Evolutionary conservation across 2,888 invertebrate genomes (phyloP).

Genomic region (Theretra japonica): DNA sequence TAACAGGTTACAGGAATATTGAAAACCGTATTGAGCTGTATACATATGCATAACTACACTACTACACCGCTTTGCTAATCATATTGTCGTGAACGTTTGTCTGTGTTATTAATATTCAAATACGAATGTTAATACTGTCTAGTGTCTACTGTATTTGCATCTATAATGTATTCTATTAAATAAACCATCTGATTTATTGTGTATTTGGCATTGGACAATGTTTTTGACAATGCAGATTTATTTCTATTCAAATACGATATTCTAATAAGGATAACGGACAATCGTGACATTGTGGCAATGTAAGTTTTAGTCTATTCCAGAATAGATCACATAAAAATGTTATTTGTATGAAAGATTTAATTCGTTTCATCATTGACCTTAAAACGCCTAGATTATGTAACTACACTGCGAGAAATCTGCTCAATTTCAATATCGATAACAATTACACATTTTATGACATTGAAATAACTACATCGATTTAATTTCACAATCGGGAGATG

Average conservation of each 20-base stretch:
- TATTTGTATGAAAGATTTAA: no score
- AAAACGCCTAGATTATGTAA: no score
- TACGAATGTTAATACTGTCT: background rate
- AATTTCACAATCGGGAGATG: background rate
- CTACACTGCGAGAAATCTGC: no score
- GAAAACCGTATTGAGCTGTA: background rate
- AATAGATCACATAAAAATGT: no score
- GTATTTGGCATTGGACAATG: constrained; percentile 5
- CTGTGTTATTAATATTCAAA: constrained; percentile 1
- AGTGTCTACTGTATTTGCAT: background rate
- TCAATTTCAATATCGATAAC: background rate
- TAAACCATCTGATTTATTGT: background rate
- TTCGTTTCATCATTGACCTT: no score
- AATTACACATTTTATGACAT: background rate
- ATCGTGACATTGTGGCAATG: background rate
- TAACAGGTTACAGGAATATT: background rate
- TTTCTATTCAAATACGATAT: background rate
- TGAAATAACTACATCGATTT: background rate
- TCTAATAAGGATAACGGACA: background rate
- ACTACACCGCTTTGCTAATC: background rate
- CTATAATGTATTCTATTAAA: background rate
- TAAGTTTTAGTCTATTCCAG: no score
- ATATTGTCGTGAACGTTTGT: background rate
- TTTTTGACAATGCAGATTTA: background rate
- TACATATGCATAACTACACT: background rate